A percentile compares a stretch with the other conserved stretches of the same genome.
phyloP scores from a whole-genome alignment of 2,797 vertebrate genomes.

The Argya squamiceps region DNA sequence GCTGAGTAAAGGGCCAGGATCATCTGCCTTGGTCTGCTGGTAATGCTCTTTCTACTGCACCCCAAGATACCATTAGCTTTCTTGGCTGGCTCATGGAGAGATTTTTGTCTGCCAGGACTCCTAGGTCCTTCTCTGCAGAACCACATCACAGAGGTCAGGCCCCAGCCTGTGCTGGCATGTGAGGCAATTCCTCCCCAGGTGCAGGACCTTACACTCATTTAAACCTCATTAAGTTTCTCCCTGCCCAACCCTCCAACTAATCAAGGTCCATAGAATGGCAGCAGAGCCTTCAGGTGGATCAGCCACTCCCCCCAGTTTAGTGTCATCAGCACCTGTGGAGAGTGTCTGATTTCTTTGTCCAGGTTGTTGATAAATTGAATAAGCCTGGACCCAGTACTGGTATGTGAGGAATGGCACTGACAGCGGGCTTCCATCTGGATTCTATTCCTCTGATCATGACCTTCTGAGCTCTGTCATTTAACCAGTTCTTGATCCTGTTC shows the following conservation, averaged over 20 bases:
- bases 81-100: background rate
- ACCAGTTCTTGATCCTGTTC: background rate
- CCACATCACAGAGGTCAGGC: background rate
- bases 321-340: too few species aligned
- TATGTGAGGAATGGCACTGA: background rate
- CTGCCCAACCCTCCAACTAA: background rate
- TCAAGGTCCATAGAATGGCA: background rate
- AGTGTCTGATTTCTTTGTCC: background rate
- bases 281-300: background rate
- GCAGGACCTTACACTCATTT: background rate
- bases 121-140: background rate
- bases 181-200: background rate
- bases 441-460: rapidly evolving
- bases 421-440: background rate
- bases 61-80: background rate
- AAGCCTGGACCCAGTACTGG: background rate
- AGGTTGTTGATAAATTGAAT: background rate
- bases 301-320: background rate
- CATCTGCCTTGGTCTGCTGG: background rate
- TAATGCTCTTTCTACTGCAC: background rate
- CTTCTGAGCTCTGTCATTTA: background rate
- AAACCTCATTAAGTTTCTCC: background rate
- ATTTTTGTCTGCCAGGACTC: background rate
- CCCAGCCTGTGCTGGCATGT: background rate
- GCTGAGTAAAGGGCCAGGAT: background rate